Evolutionary conservation across 2,888 invertebrate genomes (phyloP).

Genomic region (Spodoptera picta): DNA sequence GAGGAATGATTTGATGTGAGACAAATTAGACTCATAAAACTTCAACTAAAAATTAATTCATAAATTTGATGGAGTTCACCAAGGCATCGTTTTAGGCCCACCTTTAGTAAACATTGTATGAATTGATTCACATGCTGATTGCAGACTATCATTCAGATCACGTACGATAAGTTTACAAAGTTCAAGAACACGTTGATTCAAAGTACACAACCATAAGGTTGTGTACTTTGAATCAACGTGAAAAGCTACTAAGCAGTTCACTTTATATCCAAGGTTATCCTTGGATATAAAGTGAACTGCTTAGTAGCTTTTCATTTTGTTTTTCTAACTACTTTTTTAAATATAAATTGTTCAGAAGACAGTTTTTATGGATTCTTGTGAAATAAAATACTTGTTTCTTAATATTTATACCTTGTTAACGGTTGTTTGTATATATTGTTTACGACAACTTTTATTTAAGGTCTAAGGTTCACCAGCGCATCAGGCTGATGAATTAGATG

Average conservation of each 20-base stretch:
- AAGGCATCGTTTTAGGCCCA: slow-evolving; percentile 5
- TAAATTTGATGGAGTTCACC: background rate
- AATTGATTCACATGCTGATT: slow-evolving; percentile 19
- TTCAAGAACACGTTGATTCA: slow-evolving; percentile 36
- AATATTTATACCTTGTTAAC: too few species aligned
- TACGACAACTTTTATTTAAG: too few species aligned
- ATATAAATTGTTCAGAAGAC: background rate
- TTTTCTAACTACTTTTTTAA: background rate
- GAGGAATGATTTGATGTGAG: background rate
- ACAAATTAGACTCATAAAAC: background rate
- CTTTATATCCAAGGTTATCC: too few species aligned
- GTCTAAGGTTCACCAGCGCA: too few species aligned
- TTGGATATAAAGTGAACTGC: slow-evolving; percentile 5
- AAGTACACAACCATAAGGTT: slow-evolving; percentile 31
- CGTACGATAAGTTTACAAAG: slow-evolving; percentile 41
- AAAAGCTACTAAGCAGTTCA: too few species aligned
- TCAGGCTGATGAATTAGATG: too few species aligned
- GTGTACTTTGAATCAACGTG: too few species aligned
- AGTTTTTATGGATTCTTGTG: too few species aligned
- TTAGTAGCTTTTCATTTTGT: slow-evolving; percentile 10
- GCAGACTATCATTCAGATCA: slow-evolving; percentile 34
- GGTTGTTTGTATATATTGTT: too few species aligned
- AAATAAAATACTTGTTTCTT: too few species aligned
- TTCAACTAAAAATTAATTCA: background rate
- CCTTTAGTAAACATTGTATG: slow-evolving; percentile 8